Evolutionary conservation across 2,888 invertebrate species (phyloP).

Genomic region (Hemaris fuciformis): DNA sequence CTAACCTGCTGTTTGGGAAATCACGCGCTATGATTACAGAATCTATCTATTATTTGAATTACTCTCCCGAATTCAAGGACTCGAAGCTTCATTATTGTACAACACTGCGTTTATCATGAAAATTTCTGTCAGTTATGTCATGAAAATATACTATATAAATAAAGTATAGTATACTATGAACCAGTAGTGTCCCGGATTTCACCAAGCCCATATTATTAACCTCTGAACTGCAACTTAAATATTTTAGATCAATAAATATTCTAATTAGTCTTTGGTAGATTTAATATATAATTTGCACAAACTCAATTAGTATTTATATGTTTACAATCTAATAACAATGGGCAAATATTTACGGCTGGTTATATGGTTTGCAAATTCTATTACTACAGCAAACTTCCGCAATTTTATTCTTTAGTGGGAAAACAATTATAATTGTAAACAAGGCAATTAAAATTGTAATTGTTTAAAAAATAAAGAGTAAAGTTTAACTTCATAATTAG

Average conservation of each 20-base stretch:
- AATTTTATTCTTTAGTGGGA: background rate
- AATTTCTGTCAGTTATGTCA: too few relatives aligned
- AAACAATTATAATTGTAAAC: background rate
- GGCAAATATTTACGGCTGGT: background rate
- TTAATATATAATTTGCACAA: background rate
- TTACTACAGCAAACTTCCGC: slow-evolving; percentile 2
- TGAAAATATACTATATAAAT: too few relatives aligned
- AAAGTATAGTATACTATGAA: too few relatives aligned
- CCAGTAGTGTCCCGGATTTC: too few relatives aligned
- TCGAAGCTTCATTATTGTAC: too few relatives aligned
- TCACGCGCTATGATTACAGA: too few relatives aligned
- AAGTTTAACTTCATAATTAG: too few relatives aligned
- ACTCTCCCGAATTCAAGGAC: too few relatives aligned
- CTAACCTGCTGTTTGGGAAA: too few relatives aligned
- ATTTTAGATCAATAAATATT: background rate
- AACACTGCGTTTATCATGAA: too few relatives aligned
- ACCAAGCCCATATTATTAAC: too few relatives aligned
- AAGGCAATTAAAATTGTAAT: background rate
- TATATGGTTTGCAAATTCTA: background rate
- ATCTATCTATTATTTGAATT: too few relatives aligned
- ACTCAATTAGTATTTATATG: background rate
- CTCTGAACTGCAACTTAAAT: background rate
- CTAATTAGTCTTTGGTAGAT: background rate
- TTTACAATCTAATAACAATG: background rate
- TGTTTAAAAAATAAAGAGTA: background rate